A percentile compares a stretch with the other conserved stretches of the same genome.
Evolutionary conservation across 2,113 vertebrate species (phyloP).

Genomic region (Eurystomus gularis): DNA sequence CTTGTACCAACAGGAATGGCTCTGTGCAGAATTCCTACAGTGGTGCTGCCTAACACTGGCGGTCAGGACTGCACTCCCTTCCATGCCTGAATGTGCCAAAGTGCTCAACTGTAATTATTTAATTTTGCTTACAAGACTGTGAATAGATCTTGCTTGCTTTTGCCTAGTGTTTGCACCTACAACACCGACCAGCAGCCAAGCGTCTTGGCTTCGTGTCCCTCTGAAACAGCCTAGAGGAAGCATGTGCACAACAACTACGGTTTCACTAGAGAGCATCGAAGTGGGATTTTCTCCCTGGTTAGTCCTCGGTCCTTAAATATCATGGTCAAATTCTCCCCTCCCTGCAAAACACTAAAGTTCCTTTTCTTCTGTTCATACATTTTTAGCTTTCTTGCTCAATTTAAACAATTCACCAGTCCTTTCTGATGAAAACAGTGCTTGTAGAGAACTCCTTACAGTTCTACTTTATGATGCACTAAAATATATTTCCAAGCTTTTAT

Average conservation of each 20-base stretch:
- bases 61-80: neutral
- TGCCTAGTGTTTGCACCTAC: rapidly evolving
- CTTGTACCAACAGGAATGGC: rapidly evolving
- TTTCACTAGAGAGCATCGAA: neutral
- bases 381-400: neutral
- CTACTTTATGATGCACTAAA: neutral
- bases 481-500: neutral
- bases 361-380: neutral
- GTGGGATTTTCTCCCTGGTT: neutral
- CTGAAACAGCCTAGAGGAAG: neutral
- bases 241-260: too few relatives aligned
- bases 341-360: neutral
- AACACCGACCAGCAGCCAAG: neutral
- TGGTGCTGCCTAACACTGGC: neutral
- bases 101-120: neutral
- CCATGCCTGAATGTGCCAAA: neutral
- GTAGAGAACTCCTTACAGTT: neutral
- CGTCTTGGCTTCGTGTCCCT: neutral
- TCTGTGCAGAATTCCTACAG: too few relatives aligned
- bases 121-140: neutral
- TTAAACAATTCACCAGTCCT: neutral
- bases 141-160: neutral
- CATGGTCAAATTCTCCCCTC: neutral
- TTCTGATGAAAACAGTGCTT: neutral
- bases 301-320: neutral